Evolutionary conservation across 2,113 vertebrate genomes (phyloP).

Genomic region (Quiscalus mexicanus): DNA sequence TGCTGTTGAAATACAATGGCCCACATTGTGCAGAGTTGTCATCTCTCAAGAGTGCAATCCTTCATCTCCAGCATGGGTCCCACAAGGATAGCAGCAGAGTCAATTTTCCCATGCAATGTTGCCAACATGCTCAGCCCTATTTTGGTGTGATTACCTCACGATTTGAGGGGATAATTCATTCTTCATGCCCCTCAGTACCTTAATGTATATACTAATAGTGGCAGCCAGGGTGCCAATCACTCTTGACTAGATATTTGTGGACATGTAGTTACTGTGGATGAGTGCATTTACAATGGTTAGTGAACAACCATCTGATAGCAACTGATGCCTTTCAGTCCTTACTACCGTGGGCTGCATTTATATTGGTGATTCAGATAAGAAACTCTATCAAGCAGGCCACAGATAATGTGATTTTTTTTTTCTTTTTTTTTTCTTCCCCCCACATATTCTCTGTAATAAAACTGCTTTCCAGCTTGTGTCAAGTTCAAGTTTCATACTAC

Average conservation of each 20-base stretch:
- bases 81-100: neutral
- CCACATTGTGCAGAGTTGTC: neutral
- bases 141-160: slow-evolving; percentile 45
- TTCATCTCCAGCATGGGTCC: slow-evolving; percentile 10
- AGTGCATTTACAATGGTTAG: slow-evolving; percentile 42
- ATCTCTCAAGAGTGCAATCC: slow-evolving; percentile 5
- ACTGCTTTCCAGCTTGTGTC: neutral
- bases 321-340: slow-evolving; percentile 14
- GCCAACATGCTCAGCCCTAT: slow-evolving; percentile 36
- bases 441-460: neutral
- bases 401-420: neutral
- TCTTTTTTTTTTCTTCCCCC: neutral
- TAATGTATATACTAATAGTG: slow-evolving; percentile 41
- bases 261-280: slow-evolving; percentile 30
- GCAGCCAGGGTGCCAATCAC: slow-evolving; percentile 58
- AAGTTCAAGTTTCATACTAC: neutral
- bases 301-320: neutral
- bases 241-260: slow-evolving; percentile 50
- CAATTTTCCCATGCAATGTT: slow-evolving; percentile 52
- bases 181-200: slow-evolving; percentile 34
- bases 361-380: slow-evolving; percentile 1
- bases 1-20: neutral
- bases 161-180: slow-evolving; percentile 59
- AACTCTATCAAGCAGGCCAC: neutral
- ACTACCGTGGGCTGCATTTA: neutral